A percentile compares a stretch with the other conserved stretches of the same genome.
These are phyloP conservation scores for Drosophila erecta DNA, from an alignment of 1,140 invertebrate genomes.

Conservation along the genomic window DNA sequence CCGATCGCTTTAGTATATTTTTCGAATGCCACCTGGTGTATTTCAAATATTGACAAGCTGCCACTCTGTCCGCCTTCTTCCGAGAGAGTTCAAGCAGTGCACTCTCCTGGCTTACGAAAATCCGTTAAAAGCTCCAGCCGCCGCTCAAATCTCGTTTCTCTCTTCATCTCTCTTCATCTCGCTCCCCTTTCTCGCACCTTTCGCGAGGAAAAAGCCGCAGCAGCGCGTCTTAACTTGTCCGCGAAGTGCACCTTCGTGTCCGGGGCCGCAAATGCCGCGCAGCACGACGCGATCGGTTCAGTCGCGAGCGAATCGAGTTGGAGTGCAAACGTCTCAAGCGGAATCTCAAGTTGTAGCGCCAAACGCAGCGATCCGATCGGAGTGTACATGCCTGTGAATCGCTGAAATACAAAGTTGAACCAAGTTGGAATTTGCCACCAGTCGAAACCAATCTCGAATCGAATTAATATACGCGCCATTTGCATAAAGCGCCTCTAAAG, in stretches of 20 bases:
- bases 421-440: conserved; percentile 73
- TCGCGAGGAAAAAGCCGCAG: conserved; percentile 26
- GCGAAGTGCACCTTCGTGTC: conserved; percentile 8
- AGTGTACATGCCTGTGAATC: conserved; percentile 34
- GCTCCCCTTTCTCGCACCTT: conserved; percentile 17
- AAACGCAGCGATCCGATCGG: conserved; percentile 31
- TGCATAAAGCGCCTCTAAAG: conserved; percentile 64
- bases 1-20: background rate
- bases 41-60: background rate
- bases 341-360: conserved; percentile 58
- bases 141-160: conserved; percentile 14
- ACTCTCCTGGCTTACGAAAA: background rate
- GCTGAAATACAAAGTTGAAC: conserved; percentile 71
- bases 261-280: conserved; percentile 20
- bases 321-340: conserved; percentile 61
- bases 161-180: background rate
- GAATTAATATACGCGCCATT: conserved; percentile 56
- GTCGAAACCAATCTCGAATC: conserved; percentile 66
- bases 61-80: background rate
- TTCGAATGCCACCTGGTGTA: background rate
- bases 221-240: conserved; percentile 33
- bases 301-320: conserved; percentile 69
- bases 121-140: conserved; percentile 25
- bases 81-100: conserved; percentile 2
- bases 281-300: conserved; percentile 30